Evolutionary conservation across 2,797 vertebrate genomes (phyloP), one percentile per base, ranked within the genome.

Genomic region (Borostomias antarcticus): DNA sequence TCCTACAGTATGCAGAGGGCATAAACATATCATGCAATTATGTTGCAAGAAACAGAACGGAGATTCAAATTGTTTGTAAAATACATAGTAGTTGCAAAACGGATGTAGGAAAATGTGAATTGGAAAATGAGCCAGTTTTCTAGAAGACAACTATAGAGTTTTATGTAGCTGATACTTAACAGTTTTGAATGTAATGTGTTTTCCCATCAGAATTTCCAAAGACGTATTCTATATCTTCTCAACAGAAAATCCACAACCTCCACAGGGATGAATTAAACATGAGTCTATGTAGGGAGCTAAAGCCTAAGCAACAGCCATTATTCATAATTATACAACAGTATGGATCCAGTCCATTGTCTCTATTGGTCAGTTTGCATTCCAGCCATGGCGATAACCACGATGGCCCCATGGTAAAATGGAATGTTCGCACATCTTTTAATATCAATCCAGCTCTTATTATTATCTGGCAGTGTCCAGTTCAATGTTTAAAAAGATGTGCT

Each of bases 21-120:
- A 66, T 43, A 15, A 8, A 45, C 47, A 66, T 50, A 50, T 26
- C 6, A 58, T 32, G 23, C 4, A 5, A 48, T 35, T 32, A 32
- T 33, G 30, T 2, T 8, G 8, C 5, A 17, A 57, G 11, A 48
- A 37, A 43, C 21, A 30, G 17, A 56, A 56, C 45, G 2, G 25
- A 66, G 13, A 13, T 32, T 33, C 4, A 66, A 48, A 51, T 17
- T 21, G 29, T 8, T 28, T n/a, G 64, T 8, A 66, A 51, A 51
- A 58, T 23, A 37, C 51, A 50, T 2, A 13, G 59, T 48, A 19
- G 45, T 19, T 11, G 15, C 15, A 15, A 56, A 30, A 29, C 11
- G 59, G 59, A 62, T 30, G 32, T 62, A 21, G 59, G 26, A 33
- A 62, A 48, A 32, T 30, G 2, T 62, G 26, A 48, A 48, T 1